These are phyloP conservation scores for Gonioctena quinquepunctata DNA, from an alignment of 1,140 invertebrate species.

Conservation along the genomic window DNA sequence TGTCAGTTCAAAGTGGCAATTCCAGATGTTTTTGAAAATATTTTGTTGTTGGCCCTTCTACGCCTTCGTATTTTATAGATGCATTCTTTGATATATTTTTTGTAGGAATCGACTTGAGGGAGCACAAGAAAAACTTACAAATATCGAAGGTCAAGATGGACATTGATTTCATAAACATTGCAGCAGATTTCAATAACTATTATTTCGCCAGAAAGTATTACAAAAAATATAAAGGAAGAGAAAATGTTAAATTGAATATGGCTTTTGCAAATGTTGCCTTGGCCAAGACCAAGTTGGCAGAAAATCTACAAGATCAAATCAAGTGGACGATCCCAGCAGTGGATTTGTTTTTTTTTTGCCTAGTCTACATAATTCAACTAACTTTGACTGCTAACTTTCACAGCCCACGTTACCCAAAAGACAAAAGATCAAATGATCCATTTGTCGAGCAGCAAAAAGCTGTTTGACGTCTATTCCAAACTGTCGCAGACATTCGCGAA, in stretches of 20 bases:
- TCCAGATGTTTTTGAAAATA: too few relatives aligned
- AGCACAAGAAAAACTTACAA: slow-evolving; percentile 1
- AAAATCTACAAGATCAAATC: background rate
- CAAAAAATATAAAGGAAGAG: background rate
- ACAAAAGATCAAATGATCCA: background rate
- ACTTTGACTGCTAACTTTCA: too few relatives aligned
- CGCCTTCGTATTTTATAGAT: too few relatives aligned
- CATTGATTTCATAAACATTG: slow-evolving; percentile 52
- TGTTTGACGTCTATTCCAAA: background rate
- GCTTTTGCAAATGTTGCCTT: background rate
- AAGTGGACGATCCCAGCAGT: background rate
- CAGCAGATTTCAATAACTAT: slow-evolving; percentile 55
- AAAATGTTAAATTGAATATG: background rate
- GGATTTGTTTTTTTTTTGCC: too few relatives aligned
- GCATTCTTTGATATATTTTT: too few relatives aligned
- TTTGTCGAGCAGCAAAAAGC: background rate
- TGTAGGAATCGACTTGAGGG: background rate
- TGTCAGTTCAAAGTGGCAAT: too few relatives aligned
- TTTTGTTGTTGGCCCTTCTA: too few relatives aligned
- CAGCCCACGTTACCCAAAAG: background rate
- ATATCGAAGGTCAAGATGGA: slow-evolving; percentile 34
- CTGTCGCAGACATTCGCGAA: background rate
- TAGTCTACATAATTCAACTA: too few relatives aligned
- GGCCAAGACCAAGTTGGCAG: background rate
- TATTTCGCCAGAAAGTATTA: slow-evolving; percentile 54